phyloP scores from a whole-genome alignment of 2,113 vertebrate genomes.

The Heptranchias perlo region DNA sequence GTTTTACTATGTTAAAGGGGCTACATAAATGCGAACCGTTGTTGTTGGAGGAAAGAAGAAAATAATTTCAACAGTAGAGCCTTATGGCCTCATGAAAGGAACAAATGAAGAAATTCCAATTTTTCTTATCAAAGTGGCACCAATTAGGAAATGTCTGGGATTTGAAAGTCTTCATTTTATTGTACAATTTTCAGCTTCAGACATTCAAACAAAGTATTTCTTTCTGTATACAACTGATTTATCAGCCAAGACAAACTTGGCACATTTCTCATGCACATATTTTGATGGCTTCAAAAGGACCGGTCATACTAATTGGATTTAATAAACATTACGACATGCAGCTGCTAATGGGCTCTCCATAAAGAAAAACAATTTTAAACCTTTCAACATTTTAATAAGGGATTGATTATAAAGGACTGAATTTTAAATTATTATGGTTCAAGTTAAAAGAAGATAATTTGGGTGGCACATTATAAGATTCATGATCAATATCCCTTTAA shows the following conservation, averaged over 20 bases:
- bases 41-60: background rate
- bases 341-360: background rate
- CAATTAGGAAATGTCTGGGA: background rate
- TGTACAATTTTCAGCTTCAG: background rate
- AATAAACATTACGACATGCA: background rate
- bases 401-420: background rate
- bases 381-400: constrained; percentile 3
- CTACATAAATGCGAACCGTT: background rate
- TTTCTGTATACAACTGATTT: background rate
- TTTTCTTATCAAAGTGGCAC: background rate
- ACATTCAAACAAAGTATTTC: background rate
- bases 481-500: background rate
- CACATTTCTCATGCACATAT: background rate
- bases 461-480: background rate
- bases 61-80: background rate
- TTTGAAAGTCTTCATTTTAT: background rate
- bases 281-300: background rate
- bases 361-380: background rate
- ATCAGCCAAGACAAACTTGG: background rate
- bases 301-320: background rate
- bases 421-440: background rate
- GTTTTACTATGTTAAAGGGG: background rate
- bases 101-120: background rate
- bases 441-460: background rate
- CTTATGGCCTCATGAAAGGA: background rate